Percentiles rank a stretch among this genome's conserved stretches.
Evolutionary conservation across 64 coral and sea anemone genomes (phyloP).

Genomic region (Stichodactyla helianthus): DNA sequence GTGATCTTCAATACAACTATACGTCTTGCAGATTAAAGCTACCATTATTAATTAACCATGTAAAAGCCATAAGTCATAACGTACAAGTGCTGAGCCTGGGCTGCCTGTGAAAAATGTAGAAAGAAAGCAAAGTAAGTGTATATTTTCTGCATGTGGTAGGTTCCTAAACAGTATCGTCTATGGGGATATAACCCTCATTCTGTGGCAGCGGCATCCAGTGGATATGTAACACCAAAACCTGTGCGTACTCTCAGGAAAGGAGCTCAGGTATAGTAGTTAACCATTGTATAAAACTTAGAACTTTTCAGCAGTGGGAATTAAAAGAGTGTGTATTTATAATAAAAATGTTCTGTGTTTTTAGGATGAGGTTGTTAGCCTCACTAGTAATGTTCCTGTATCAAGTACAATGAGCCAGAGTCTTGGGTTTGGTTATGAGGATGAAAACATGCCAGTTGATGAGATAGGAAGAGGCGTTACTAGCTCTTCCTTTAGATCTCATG

Average conservation of each 20-base stretch:
- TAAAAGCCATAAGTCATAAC: too few relatives aligned
- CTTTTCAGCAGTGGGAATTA: not conserved
- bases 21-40: too few relatives aligned
- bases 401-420: constrained; percentile 39
- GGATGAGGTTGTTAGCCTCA: constrained; percentile 78
- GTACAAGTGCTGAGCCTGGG: too few relatives aligned
- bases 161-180: constrained; percentile 79
- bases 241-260: constrained; percentile 75
- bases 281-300: not conserved
- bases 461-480: constrained; percentile 16
- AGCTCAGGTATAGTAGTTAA: constrained; percentile 77
- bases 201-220: constrained; percentile 50
- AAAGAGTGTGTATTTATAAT: not conserved
- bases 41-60: too few relatives aligned
- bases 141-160: constrained; percentile 18
- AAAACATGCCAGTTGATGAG: constrained; percentile 31
- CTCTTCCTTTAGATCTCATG: constrained; percentile 20
- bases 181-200: constrained; percentile 81
- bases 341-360: not conserved
- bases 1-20: too few relatives aligned
- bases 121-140: not conserved
- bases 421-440: constrained; percentile 36
- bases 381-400: constrained; percentile 37
- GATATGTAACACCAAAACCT: constrained; percentile 82
- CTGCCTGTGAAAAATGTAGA: too few relatives aligned